These are phyloP conservation scores for Melanotaenia pygmaea DNA, from an alignment of 2,797 vertebrate genomes.

Conservation along the genomic window DNA sequence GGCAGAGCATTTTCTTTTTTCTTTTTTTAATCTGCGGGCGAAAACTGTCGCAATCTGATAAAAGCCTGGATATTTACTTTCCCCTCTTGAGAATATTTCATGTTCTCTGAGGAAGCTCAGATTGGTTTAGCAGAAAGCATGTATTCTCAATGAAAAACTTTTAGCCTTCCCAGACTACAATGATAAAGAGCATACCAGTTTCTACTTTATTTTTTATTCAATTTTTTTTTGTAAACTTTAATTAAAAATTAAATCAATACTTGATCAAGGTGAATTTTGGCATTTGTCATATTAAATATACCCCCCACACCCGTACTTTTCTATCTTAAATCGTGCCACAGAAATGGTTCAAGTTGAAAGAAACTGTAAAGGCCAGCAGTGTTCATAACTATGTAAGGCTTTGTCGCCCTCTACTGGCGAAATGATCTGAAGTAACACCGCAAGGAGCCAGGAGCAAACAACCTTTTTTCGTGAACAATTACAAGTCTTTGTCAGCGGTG, in stretches of 20 bases:
- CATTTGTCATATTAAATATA: neutral
- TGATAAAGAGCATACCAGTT: neutral
- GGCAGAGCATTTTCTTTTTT: neutral
- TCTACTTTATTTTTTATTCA: neutral
- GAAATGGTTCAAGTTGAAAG: neutral
- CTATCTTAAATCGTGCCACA: neutral
- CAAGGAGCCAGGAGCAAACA: neutral
- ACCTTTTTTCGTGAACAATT: neutral
- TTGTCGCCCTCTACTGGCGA: slow-evolving; percentile 43
- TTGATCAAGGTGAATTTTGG: neutral
- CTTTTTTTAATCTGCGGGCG: neutral
- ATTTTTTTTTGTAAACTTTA: neutral
- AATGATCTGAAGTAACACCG: neutral
- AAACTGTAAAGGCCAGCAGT: neutral
- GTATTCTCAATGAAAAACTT: neutral
- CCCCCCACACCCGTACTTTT: too few relatives aligned
- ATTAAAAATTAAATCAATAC: neutral
- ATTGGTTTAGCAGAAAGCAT: neutral
- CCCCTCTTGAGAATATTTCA: neutral
- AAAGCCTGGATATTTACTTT: neutral
- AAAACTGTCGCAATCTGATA: neutral
- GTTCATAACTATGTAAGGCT: neutral
- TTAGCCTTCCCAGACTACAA: neutral
- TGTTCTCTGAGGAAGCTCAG: neutral
- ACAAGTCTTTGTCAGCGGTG: neutral